These are phyloP conservation scores for Hesperophylax magnus DNA, from an alignment of 1,140 invertebrate genomes.

Conservation along the genomic window DNA sequence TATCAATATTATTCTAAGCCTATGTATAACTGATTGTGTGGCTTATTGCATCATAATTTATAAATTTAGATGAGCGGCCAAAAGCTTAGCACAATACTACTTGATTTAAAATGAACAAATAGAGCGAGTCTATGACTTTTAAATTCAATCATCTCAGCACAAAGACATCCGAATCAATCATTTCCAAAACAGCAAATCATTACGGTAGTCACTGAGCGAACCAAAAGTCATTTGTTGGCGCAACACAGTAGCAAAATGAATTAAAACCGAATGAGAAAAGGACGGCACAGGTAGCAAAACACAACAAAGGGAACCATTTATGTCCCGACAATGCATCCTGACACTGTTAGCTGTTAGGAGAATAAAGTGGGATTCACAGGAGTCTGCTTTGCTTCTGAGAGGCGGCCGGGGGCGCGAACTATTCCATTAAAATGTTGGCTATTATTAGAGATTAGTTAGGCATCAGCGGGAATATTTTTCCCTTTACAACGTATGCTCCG, in stretches of 20 bases:
- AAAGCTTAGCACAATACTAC: no score
- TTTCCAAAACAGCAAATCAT: conserved; percentile 47
- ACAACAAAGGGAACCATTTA: conserved; percentile 37
- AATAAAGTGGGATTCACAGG: not conserved
- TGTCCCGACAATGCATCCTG: conserved; percentile 19
- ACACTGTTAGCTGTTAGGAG: conserved; percentile 18
- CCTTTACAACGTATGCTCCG: not conserved
- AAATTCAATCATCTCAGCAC: not conserved
- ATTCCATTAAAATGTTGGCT: conserved; percentile 34
- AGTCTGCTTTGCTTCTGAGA: not conserved
- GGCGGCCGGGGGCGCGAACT: conserved; percentile 3
- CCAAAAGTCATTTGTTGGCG: conserved; percentile 47
- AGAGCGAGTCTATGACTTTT: not conserved
- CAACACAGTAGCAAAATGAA: conserved; percentile 52
- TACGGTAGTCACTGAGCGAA: conserved; percentile 24
- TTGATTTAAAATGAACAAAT: no score
- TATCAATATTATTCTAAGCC: no score
- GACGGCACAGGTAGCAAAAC: conserved; percentile 35
- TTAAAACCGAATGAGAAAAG: conserved; percentile 42
- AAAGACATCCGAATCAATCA: conserved; percentile 6
- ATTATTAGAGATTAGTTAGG: conserved; percentile 54
- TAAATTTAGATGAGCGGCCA: no score
- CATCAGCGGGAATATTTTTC: conserved; percentile 33
- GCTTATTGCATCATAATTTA: no score
- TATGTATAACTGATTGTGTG: no score